phyloP scores from a whole-genome alignment of 2,113 vertebrate genomes.

The Chaetorhynchus papuensis region DNA sequence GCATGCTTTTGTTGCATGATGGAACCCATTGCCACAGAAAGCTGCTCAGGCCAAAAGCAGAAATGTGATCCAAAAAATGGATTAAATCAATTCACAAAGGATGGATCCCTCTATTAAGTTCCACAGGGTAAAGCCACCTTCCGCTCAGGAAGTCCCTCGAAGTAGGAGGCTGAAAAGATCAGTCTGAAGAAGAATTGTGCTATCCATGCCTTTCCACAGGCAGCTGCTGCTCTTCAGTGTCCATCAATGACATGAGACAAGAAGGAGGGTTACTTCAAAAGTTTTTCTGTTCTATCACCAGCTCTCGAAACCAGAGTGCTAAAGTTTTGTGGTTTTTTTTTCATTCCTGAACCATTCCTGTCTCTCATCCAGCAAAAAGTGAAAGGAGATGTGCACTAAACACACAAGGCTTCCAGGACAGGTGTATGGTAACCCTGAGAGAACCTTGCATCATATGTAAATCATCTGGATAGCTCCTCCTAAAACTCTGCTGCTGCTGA shows the following conservation, averaged over 20 bases:
- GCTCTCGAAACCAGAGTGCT: not conserved
- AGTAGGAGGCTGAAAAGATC: not conserved
- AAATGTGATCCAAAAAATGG: not conserved
- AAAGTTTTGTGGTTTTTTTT: not conserved
- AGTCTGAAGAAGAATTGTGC: not conserved
- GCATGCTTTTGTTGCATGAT: not conserved
- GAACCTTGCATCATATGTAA: not conserved
- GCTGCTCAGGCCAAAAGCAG: not conserved
- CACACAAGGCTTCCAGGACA: not conserved
- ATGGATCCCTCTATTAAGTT: not conserved
- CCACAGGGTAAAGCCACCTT: not conserved
- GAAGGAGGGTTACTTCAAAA: not conserved
- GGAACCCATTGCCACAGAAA: not conserved
- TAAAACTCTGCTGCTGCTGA: not conserved
- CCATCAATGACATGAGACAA: not conserved
- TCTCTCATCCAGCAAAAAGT: not conserved
- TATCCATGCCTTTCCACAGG: not conserved
- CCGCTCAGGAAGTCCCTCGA: not conserved
- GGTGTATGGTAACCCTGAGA: not conserved
- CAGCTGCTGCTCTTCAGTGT: not conserved
- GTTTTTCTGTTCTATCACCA: not conserved
- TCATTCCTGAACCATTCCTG: not conserved
- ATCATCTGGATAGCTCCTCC: not conserved
- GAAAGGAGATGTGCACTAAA: not conserved
- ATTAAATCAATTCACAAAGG: not conserved